Evolutionary conservation across 2,797 vertebrate species (phyloP).

Genomic region (Tauraco hartlaubi): DNA sequence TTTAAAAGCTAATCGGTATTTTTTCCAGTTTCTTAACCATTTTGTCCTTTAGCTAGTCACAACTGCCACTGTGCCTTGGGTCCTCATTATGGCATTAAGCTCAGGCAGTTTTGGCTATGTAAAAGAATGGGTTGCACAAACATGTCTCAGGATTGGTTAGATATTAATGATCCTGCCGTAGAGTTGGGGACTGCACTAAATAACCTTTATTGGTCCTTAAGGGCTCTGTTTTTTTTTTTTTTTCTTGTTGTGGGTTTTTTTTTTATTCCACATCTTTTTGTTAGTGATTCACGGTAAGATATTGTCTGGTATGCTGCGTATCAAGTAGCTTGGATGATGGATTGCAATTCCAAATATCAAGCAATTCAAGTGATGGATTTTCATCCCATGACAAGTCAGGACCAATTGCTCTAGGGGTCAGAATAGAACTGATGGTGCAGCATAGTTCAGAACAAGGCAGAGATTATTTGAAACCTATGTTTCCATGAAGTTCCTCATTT

Average conservation of each 20-base stretch:
- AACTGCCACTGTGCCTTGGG: background rate
- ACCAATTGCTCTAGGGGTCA: background rate
- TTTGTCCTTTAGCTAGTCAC: background rate
- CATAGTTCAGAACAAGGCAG: background rate
- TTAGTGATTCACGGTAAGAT: background rate
- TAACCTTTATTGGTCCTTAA: background rate
- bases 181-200: background rate
- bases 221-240: background rate
- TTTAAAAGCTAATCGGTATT: background rate
- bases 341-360: background rate
- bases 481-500: background rate
- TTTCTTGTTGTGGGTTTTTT: background rate
- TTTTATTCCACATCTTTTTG: background rate
- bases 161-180: background rate
- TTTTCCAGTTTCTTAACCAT: background rate
- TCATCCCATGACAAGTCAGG: background rate
- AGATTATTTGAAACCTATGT: background rate
- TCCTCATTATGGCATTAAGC: background rate
- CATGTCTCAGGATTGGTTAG: background rate
- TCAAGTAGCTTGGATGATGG: background rate
- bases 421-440: background rate
- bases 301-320: background rate
- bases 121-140: background rate
- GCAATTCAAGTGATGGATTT: background rate
- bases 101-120: background rate